Evolutionary conservation across 2,113 vertebrate genomes (phyloP), one percentile per base, ranked within the genome.

Genomic region (Poeciliopsis prolifica): DNA sequence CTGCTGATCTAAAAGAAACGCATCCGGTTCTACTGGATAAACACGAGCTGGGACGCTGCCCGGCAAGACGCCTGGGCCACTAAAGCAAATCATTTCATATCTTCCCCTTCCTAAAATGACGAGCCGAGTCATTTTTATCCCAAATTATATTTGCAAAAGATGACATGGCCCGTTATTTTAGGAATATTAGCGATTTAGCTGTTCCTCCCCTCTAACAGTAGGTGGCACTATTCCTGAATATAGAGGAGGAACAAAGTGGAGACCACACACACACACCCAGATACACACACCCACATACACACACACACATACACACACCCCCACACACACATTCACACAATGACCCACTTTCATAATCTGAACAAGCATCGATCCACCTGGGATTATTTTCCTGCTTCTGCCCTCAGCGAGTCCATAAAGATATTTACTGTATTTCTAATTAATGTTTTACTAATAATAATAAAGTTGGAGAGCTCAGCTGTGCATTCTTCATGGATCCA

Each of bases 151-250:
- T 37, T 11, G 35, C 35, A 37, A 37, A 37, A 37, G 2, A 37
- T 37, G 10, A 37, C 11, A 3, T 37, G 35, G 35, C 11, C 2
- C 10, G 10, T 37, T 37, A 37, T 37, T 37, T 37, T 37, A 37
- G 10, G 10, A 11, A 37, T 37, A 37, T 64, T 44, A n/a, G 5
- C 30, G 2, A 14, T 1, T 35, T 37, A 61, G 51, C 29, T 42
- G 17, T 35, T 26, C 48, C 42, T 40, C 77, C 48, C 65, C 67
- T 65, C 65, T 63, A 70, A 83, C 93, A 92, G 83, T 87, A 94
- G 93, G 76, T 90, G 93, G 91, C 88, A 75, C 87, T 91, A 80
- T 91, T 89, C 70, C 29, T 76, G 24, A 80, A 85, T 74, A 81
- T 54, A 72, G 29, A 48, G 14, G 42, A 48, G 15, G 14, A 48